These are phyloP conservation scores for Drosophila affinis DNA, from an alignment of 2,888 invertebrate genomes.

Conservation along the genomic window DNA sequence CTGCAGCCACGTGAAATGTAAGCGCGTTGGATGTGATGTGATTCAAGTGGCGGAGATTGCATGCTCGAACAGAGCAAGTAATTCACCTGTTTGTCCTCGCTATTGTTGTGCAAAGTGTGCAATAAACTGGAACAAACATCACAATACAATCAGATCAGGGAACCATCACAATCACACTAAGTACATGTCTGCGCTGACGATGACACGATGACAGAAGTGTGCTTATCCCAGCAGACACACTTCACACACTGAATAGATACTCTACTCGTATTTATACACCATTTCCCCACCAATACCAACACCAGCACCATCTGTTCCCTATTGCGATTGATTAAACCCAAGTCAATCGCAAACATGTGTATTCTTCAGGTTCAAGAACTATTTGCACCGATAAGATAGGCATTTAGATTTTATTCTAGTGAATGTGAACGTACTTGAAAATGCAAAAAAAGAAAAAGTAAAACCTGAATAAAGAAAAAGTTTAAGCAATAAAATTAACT, in stretches of 20 bases:
- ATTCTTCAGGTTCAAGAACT: conserved; percentile 44
- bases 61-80: conserved; percentile 43
- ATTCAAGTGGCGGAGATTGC: conserved; percentile 42
- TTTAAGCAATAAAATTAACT: conserved; percentile 10
- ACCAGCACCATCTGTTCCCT: conserved; percentile 11
- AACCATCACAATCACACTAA: neutral
- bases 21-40: neutral
- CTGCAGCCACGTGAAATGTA: conserved; percentile 69
- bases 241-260: conserved; percentile 10
- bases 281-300: neutral
- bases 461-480: neutral
- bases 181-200: neutral
- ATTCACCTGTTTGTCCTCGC: conserved; percentile 43
- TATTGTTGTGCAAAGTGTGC: conserved; percentile 43
- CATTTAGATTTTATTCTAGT: conserved; percentile 15
- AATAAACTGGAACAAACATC: conserved; percentile 54
- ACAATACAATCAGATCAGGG: neutral
- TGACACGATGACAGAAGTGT: conserved; percentile 16
- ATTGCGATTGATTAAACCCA: conserved; percentile 8
- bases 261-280: conserved; percentile 14
- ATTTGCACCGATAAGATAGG: conserved; percentile 46
- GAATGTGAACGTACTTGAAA: conserved; percentile 11
- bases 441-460: neutral
- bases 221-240: conserved; percentile 9
- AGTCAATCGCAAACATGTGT: conserved; percentile 7